Base-by-base conservation (phyloP, 2,113 vertebrate species). In the Eulemur rufifrons region DNA sequence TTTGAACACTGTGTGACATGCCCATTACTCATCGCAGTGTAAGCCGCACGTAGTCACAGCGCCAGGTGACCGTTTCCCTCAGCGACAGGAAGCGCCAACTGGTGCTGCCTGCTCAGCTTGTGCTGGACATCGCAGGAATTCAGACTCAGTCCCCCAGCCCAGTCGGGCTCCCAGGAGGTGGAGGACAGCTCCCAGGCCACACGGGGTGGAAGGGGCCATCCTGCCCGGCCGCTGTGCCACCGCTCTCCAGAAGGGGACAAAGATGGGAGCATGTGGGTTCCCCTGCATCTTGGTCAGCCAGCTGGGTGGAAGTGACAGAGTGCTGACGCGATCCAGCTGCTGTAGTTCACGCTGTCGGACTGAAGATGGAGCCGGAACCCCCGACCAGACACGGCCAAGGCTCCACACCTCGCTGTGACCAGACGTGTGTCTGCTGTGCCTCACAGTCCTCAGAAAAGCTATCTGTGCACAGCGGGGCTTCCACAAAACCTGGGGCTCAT, bases 291-390 rank as follows among this genome's bases (percentile, higher is more conserved):
- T 3, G 54, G 8, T 11, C 21, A 23, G 29, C 21, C n/a, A 0
- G 37, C 2, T 1, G 20, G 8, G 13, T 0, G 74, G 10, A 56
- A 47, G 13, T 1, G 13, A 66, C 8, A 29, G 14, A 45, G 4
- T 2, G 52, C 63, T 2, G 42, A 27, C 42, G 18, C 3, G 0
- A 42, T 23, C 15, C 52, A 50, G 29, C 71, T 27, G 47, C 47
- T 37, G 50, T 6, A 15, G 32, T 23, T 59, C 73, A 1, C 25
- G 23, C 12, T 8, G 18, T 9, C 3, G 61, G 23, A 8, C 29
- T 8, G 37, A 39, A 5, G 52, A 47, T 1, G 8, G 23, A 47
- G 59, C 52, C 52, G 17, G 17, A 54, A 54, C 52, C 52, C 18
- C 17, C 17, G 17, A 15, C 52, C 15, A 0, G 5, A 54, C 17